Evolutionary conservation across 2,113 vertebrate species (phyloP).

Genomic region (Oreochromis spilurus): DNA sequence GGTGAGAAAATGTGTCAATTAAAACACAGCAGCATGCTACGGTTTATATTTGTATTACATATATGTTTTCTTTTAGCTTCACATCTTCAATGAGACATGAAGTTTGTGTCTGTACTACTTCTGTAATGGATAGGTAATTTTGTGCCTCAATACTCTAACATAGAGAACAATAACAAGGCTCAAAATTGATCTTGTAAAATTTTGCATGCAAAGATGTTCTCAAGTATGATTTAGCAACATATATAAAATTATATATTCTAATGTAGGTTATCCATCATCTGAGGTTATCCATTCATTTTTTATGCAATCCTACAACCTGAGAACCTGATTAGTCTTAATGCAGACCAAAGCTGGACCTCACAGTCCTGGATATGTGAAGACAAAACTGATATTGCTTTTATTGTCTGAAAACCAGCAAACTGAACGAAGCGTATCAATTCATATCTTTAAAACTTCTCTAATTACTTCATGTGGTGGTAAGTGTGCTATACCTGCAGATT

Average conservation of each 20-base stretch:
- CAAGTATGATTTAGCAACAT: background rate
- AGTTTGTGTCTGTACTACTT: accelerated
- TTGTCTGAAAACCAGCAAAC: background rate
- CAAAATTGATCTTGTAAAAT: accelerated
- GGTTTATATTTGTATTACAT: background rate
- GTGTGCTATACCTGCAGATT: slow-evolving; percentile 14
- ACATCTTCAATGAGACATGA: background rate
- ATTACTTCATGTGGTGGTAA: background rate
- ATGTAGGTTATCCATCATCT: background rate
- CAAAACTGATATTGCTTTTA: background rate
- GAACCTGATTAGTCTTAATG: background rate
- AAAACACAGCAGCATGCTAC: background rate
- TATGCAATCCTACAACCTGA: background rate
- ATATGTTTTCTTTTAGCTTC: background rate
- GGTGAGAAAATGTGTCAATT: background rate
- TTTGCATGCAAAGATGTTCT: background rate
- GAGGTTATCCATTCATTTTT: background rate
- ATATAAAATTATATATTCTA: background rate
- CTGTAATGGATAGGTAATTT: background rate
- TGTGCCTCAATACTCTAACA: background rate
- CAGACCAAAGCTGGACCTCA: background rate
- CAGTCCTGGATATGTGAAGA: background rate
- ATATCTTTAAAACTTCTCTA: background rate
- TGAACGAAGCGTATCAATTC: background rate
- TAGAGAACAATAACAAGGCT: background rate